Evolutionary conservation across 2,888 invertebrate species (phyloP).

Genomic region (Phyllotreta striolata): DNA sequence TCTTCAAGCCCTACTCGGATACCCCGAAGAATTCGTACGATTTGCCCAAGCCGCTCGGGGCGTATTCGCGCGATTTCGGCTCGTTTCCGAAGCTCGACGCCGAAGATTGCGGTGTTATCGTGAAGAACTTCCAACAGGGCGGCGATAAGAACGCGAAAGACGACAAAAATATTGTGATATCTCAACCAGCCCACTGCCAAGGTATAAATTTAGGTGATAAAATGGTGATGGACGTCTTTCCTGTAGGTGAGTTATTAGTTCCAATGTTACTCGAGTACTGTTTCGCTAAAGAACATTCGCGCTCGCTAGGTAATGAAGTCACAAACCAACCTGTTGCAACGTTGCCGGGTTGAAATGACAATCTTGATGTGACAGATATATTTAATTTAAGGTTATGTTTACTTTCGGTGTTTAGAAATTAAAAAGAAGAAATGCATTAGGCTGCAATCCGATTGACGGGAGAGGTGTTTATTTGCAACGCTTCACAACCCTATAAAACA

Average conservation of each 20-base stretch:
- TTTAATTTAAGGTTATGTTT: too few relatives aligned
- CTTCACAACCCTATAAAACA: too few relatives aligned
- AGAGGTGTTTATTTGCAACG: too few relatives aligned
- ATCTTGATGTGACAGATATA: too few relatives aligned
- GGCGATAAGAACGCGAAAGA: constrained; percentile 31
- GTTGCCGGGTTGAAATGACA: too few relatives aligned
- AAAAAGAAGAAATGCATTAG: too few relatives aligned
- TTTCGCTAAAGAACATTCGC: not conserved
- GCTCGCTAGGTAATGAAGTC: not conserved
- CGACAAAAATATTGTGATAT: constrained; percentile 42
- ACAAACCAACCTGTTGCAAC: too few relatives aligned
- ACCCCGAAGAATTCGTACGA: constrained; percentile 8
- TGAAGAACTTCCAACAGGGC: constrained; percentile 30
- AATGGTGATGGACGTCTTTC: constrained; percentile 20
- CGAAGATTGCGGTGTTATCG: constrained; percentile 39
- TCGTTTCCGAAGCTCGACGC: not conserved
- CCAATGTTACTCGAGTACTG: not conserved
- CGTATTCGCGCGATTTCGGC: too few relatives aligned
- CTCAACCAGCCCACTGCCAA: constrained; percentile 52
- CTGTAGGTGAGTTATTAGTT: constrained; percentile 10
- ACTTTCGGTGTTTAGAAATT: too few relatives aligned
- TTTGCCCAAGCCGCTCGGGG: too few relatives aligned
- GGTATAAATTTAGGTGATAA: constrained; percentile 54
- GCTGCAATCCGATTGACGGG: too few relatives aligned
- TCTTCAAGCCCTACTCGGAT: constrained; percentile 35